phyloP scores from a whole-genome alignment of 2,797 vertebrate species.

The Siniperca undulata region DNA sequence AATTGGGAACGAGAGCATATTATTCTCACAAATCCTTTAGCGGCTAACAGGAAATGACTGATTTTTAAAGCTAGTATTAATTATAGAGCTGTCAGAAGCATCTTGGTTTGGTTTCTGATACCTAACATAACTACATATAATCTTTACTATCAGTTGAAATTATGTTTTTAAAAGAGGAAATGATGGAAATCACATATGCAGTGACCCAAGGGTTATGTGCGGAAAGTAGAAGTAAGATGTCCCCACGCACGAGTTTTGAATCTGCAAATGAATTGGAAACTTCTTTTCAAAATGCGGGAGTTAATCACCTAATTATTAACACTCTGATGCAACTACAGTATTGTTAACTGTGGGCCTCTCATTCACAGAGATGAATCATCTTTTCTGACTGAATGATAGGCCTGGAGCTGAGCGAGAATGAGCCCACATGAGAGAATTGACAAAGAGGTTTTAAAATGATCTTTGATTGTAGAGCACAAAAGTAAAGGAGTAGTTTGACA shows the following conservation, averaged over 20 bases:
- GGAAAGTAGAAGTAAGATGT: background rate
- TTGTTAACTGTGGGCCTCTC: background rate
- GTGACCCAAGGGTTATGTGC: background rate
- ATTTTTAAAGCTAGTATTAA: background rate
- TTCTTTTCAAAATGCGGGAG: conserved; percentile 6
- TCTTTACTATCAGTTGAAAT: conserved; percentile 18
- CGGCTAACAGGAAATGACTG: conserved; percentile 25
- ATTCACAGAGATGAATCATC: conserved; percentile 33
- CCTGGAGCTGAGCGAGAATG: conserved; percentile 17
- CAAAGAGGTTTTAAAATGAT: conserved; percentile 24
- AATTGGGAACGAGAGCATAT: conserved; percentile 28
- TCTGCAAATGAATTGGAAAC: conserved; percentile 14
- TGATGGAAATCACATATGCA: background rate
- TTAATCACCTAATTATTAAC: conserved; percentile 30
- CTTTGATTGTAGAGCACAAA: background rate
- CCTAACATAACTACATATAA: background rate
- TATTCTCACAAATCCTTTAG: conserved; percentile 26
- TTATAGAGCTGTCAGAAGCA: conserved; percentile 21
- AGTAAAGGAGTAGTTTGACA: background rate
- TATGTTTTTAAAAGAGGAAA: conserved; percentile 4
- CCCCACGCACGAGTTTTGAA: background rate
- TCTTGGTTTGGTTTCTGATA: conserved; percentile 18
- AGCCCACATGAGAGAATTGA: background rate
- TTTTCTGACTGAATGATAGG: conserved; percentile 16
- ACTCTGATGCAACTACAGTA: conserved; percentile 16